These are phyloP conservation scores for Drosophila repleta DNA, from an alignment of 1,140 invertebrate genomes.

Conservation along the genomic window DNA sequence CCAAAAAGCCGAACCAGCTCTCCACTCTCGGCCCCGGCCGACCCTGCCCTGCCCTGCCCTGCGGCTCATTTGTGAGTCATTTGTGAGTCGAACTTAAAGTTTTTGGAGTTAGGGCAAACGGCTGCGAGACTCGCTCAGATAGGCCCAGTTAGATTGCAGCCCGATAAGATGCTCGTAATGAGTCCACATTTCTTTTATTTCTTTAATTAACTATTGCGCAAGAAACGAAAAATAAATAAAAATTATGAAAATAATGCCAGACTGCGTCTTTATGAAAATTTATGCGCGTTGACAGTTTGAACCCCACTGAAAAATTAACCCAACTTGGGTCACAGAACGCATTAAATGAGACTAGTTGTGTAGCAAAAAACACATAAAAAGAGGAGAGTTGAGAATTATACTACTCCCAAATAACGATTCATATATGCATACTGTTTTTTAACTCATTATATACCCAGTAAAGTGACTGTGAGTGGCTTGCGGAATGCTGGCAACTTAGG, in stretches of 20 bases:
- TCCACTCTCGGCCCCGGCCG: too few species aligned
- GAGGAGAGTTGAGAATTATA: conserved; percentile 3
- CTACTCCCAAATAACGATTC: conserved; percentile 18
- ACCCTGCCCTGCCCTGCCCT: conserved; percentile 2
- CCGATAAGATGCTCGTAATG: conserved; percentile 72
- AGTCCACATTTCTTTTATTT: conserved; percentile 72
- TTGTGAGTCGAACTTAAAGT: conserved; percentile 61
- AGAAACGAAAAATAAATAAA: conserved; percentile 48
- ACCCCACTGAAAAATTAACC: conserved; percentile 69
- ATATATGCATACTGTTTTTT: not conserved
- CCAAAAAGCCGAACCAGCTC: conserved; percentile 12
- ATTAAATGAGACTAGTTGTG: conserved; percentile 53
- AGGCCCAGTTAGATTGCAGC: conserved; percentile 33
- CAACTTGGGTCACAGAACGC: conserved; percentile 70
- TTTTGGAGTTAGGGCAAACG: conserved; percentile 1
- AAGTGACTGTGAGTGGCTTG: not conserved
- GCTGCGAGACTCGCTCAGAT: conserved; percentile 22
- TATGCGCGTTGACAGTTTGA: conserved; percentile 77
- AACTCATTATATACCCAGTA: conserved; percentile 9
- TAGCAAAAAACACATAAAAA: conserved; percentile 28
- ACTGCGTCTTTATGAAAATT: conserved; percentile 70
- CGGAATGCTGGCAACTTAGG: too few species aligned
- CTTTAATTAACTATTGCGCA: conserved; percentile 76
- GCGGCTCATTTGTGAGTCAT: conserved; percentile 65
- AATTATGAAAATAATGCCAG: conserved; percentile 69